Base-by-base conservation (phyloP, 2,113 vertebrate species). In the Aphelocoma coerulescens region DNA sequence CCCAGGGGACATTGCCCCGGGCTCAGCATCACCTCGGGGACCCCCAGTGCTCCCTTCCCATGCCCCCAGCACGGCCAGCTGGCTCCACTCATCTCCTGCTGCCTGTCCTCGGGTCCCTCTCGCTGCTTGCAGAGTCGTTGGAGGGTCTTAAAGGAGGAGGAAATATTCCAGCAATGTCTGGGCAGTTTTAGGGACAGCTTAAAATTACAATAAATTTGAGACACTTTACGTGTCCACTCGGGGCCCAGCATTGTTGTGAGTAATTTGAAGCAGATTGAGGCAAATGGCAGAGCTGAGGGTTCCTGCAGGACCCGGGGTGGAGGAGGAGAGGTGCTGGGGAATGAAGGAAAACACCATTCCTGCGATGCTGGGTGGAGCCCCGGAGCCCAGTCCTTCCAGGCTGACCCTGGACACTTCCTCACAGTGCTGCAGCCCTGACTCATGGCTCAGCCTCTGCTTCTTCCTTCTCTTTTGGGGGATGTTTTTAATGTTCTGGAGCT, bases 241-340 rank as follows among this genome's bases (percentile, higher is more conserved):
- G 85, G 91, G 94, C 89, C 83, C 80, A 3, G 94, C 93, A 11
- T 75, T 87, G 94, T 54, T 75, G 16, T 4, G 63, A 94, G 85
- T 93, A 91, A 97, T 96, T 91, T 12, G 52, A 95, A 95, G 94
- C 97, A 96, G 94, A 92, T 73, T 90, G 81, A 85, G 67, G 88
- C 90, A 27, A 58, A 48, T 12, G 77, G 91, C 75, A 79, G 74
- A 74, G 63, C 76, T 35, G 9, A 74, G 68, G 59, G 49, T 26
- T 76, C 23, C 5, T 24, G 71, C 39, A 10, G 57, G 82, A 61
- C 7, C 8, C 0, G 3, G 41, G 16, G 4, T 26, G 48, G 68
- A 89, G 83, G 71, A 81, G 20, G 57, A 75, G 67, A 85, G 78
- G 19, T 55, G 54, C 11, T 16, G 46, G 37, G 59, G 71, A n/a